Conservation (phyloP, 2,113 vertebrate genomes). For the Grallaria varia region DNA sequence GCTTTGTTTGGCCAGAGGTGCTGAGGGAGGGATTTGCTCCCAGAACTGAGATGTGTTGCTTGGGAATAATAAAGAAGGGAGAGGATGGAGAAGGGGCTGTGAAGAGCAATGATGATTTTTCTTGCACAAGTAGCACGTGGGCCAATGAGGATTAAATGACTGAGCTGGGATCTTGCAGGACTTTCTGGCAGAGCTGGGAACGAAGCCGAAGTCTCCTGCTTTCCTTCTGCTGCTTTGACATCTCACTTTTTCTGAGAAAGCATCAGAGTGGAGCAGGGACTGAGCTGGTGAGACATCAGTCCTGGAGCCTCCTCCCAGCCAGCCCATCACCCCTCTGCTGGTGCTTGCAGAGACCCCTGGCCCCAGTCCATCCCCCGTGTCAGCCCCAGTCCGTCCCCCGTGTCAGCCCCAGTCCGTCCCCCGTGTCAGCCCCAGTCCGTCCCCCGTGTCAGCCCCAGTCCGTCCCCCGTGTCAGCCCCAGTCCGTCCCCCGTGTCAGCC, state of each 20-base stretch:
- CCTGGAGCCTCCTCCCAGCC: background rate
- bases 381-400: too few relatives aligned
- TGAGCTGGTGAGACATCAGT: background rate
- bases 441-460: too few relatives aligned
- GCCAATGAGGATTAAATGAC: background rate
- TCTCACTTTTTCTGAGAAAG: background rate
- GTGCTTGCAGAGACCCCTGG: background rate
- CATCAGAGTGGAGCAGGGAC: background rate
- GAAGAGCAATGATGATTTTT: fast-evolving
- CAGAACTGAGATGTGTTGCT: too few relatives aligned
- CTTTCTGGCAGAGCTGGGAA: background rate
- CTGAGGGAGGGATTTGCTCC: background rate
- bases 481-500: too few relatives aligned
- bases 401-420: too few relatives aligned
- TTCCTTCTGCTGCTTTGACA: background rate
- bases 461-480: too few relatives aligned
- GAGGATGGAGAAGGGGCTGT: background rate
- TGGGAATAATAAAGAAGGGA: background rate
- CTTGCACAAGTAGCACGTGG: fast-evolving
- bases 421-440: too few relatives aligned
- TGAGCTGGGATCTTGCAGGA: background rate
- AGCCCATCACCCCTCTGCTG: fast-evolving
- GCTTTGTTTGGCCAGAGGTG: background rate
- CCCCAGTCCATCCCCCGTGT: background rate
- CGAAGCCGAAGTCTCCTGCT: background rate